These are phyloP conservation scores for Megalurothrips usitatus DNA, from an alignment of 2,888 invertebrate genomes.

Conservation along the genomic window DNA sequence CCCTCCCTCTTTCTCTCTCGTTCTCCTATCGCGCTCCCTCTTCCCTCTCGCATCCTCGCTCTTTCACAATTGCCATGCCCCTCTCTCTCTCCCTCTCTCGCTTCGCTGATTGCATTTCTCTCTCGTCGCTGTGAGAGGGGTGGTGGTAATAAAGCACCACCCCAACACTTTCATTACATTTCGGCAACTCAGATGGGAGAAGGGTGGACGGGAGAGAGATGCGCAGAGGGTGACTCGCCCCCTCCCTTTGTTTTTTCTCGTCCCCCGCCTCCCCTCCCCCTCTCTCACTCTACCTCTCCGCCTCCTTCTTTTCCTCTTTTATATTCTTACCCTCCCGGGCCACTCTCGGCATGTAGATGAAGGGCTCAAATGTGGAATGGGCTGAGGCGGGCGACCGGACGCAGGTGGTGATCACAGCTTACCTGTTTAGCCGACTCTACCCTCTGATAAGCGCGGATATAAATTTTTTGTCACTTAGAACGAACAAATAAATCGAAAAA, in stretches of 20 bases:
- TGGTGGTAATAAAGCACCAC: conserved; percentile 22
- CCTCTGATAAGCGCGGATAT: no score
- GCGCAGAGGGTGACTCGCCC: background rate
- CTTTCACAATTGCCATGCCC: background rate
- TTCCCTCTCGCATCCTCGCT: background rate
- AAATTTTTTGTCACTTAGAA: no score
- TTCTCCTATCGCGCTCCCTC: background rate
- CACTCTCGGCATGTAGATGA: no score
- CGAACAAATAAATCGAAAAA: no score
- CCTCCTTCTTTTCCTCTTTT: background rate
- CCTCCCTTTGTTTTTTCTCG: background rate
- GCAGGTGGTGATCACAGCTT: no score
- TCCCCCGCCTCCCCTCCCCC: background rate
- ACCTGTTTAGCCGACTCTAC: no score
- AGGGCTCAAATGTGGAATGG: no score
- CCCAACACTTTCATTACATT: conserved; percentile 22
- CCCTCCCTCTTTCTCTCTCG: background rate
- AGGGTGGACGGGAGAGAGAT: background rate
- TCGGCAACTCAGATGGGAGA: background rate
- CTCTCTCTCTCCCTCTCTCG: background rate
- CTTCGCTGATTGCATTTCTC: background rate
- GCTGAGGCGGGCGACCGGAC: no score
- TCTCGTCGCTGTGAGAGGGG: background rate
- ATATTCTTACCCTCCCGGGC: background rate
- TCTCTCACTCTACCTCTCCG: background rate